phyloP scores from a whole-genome alignment of 2,797 vertebrate species.

The Pangasius mekongensis region DNA sequence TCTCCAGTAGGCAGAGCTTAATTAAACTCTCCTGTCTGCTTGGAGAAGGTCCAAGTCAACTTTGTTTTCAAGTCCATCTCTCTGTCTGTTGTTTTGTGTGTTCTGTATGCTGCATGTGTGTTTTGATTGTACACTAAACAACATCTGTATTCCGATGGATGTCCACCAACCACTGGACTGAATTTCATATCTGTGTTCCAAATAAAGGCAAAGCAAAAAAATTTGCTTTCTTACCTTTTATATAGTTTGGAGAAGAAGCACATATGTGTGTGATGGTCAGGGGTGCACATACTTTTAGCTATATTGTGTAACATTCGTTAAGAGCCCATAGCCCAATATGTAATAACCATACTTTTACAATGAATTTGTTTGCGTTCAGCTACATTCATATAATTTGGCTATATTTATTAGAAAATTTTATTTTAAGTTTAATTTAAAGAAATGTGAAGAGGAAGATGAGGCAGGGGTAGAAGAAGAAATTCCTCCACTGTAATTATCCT shows the following conservation, averaged over 20 bases:
- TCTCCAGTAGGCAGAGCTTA: conserved; percentile 26
- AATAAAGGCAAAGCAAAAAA: not conserved
- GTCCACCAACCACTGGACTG: conserved; percentile 12
- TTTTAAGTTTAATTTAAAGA: not conserved
- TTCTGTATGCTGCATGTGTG: conserved; percentile 60
- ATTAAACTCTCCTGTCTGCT: conserved; percentile 33
- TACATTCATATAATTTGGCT: not conserved
- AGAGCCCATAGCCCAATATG: not conserved
- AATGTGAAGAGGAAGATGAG: not conserved
- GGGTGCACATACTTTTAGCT: not conserved
- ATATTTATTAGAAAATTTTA: not conserved
- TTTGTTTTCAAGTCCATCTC: conserved; percentile 50
- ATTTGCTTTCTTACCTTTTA: not conserved
- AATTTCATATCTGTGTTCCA: not conserved
- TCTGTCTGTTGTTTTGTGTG: conserved; percentile 54
- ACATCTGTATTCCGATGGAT: conserved; percentile 60
- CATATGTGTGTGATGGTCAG: not conserved
- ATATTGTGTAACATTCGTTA: not conserved
- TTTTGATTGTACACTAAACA: conserved; percentile 70
- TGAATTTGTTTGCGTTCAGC: not conserved
- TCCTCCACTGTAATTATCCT: conserved; percentile 61
- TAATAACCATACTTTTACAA: not conserved
- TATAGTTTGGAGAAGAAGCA: not conserved
- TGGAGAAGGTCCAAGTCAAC: conserved; percentile 44
- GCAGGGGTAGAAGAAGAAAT: conserved; percentile 39